Evolutionary conservation across 2,797 vertebrate species (phyloP).

Genomic region (Channallabes apus): DNA sequence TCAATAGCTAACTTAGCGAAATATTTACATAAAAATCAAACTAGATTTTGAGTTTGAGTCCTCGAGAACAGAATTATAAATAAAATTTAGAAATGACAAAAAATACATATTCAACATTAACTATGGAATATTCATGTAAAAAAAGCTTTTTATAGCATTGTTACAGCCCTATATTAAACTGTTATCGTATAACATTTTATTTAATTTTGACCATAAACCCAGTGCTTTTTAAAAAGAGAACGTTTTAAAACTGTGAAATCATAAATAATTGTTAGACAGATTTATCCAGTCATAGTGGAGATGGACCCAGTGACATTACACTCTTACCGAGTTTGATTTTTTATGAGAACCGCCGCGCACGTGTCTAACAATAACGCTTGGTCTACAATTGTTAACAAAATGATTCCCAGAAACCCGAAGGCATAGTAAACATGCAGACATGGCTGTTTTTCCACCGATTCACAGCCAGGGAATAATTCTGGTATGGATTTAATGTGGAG

Average conservation of each 20-base stretch:
- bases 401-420: conserved; percentile 40
- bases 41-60: too few relatives aligned
- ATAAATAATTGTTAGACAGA: conserved; percentile 7
- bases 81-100: background rate
- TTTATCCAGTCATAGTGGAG: background rate
- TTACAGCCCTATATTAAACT: conserved; percentile 1
- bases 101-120: background rate
- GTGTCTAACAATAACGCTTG: conserved; percentile 60
- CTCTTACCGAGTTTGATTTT: conserved; percentile 49
- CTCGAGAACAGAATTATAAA: background rate
- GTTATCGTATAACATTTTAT: background rate
- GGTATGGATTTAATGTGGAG: conserved; percentile 32
- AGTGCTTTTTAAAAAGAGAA: background rate
- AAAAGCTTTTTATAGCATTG: background rate
- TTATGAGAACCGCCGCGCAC: conserved; percentile 57
- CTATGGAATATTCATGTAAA: background rate
- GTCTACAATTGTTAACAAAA: conserved; percentile 51
- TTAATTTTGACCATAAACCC: background rate
- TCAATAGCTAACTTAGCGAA: background rate
- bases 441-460: conserved; percentile 51
- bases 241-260: conserved; percentile 1
- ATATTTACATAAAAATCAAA: background rate
- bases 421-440: conserved; percentile 47
- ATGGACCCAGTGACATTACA: conserved; percentile 51
- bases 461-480: conserved; percentile 44